Conservation (phyloP, 1,140 invertebrate species). For the Magallana ariakensis region DNA sequence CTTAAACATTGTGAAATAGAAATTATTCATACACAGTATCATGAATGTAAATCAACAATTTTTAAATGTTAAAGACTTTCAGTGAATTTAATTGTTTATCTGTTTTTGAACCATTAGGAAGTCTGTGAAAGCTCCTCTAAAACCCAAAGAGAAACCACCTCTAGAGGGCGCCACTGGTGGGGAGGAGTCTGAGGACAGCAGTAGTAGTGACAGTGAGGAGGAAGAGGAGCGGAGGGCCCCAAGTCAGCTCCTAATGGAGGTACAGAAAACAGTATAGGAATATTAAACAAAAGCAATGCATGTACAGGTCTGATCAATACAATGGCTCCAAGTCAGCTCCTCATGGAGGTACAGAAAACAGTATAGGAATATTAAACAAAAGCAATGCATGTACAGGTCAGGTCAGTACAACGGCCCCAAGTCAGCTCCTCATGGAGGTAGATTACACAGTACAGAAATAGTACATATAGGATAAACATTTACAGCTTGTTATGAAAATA, state of each 20-base stretch:
- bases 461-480: too few species aligned
- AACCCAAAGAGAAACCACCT: neutral
- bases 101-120: slow-evolving; percentile 18
- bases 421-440: slow-evolving; percentile 72
- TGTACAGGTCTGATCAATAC: too few species aligned
- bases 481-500: too few species aligned
- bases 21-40: too few species aligned
- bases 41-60: too few species aligned
- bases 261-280: slow-evolving; percentile 35
- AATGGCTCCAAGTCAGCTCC: slow-evolving; percentile 67
- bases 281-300: too few species aligned
- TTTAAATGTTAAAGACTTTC: too few species aligned
- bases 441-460: too few species aligned
- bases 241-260: slow-evolving; percentile 72
- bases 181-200: slow-evolving; percentile 46
- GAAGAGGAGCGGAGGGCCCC: slow-evolving; percentile 65
- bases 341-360: slow-evolving; percentile 70
- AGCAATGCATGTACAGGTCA: too few species aligned
- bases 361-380: too few species aligned
- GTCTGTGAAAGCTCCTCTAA: slow-evolving; percentile 2
- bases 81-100: neutral
- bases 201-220: slow-evolving; percentile 63
- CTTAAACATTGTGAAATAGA: too few species aligned
- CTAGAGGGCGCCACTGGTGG: slow-evolving; percentile 34
- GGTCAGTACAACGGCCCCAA: slow-evolving; percentile 59